Evolutionary conservation across 1,140 invertebrate species (phyloP).

Genomic region (Hypothenemus hampei): DNA sequence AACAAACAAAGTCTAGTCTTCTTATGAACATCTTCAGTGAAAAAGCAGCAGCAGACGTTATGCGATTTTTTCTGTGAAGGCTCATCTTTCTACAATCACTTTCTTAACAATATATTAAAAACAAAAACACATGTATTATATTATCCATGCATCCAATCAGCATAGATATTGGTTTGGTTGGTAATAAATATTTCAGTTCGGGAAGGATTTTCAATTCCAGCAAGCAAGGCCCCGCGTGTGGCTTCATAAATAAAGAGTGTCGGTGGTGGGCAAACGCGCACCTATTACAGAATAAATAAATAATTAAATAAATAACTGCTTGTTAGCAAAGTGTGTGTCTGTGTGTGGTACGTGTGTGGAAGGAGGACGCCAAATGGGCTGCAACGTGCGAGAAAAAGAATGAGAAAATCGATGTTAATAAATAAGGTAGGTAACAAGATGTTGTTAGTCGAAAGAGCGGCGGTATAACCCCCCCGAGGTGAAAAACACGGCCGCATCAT

Average conservation of each 20-base stretch:
- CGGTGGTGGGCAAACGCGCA: constrained; percentile 46
- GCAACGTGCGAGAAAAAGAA: constrained; percentile 25
- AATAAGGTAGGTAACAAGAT: constrained; percentile 46
- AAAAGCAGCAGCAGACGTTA: no score
- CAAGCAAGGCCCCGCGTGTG: constrained; percentile 42
- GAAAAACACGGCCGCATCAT: constrained; percentile 38
- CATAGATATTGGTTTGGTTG: constrained; percentile 40
- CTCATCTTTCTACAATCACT: no score
- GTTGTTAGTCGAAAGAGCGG: constrained; percentile 43
- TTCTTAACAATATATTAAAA: background rate
- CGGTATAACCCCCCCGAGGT: constrained; percentile 45
- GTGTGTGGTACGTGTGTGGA: no score
- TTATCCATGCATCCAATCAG: constrained; percentile 39
- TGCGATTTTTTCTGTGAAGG: no score
- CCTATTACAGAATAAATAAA: constrained; percentile 48
- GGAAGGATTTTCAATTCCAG: constrained; percentile 41
- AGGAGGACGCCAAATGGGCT: constrained; percentile 14
- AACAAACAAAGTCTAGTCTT: no score
- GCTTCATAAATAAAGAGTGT: constrained; percentile 44
- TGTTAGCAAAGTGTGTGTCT: constrained; percentile 47
- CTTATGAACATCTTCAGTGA: no score
- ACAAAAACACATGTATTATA: constrained; percentile 3
- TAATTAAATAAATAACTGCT: constrained; percentile 48
- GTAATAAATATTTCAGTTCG: constrained; percentile 41
- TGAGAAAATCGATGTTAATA: constrained; percentile 40